A percentile compares a stretch with the other conserved stretches of the same genome.
Conservation (phyloP, 2,888 invertebrate species). For the Xestia sexstrigata region DNA sequence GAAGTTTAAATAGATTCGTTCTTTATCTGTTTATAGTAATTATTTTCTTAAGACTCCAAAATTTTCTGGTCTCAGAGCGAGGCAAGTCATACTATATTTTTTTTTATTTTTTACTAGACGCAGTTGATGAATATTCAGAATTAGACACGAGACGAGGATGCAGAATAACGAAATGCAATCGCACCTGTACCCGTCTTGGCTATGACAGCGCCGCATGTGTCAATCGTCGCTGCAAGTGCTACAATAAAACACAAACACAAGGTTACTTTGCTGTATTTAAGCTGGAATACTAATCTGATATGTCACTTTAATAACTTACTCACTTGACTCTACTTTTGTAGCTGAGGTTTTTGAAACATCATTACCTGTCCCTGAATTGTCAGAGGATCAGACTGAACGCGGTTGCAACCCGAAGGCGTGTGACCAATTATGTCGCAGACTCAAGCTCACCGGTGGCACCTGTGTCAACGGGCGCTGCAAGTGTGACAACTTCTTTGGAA, state of each 20-base stretch:
- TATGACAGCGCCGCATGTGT: constrained; percentile 36
- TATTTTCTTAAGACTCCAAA: not conserved
- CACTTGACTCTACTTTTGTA: no score
- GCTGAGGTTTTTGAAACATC: not conserved
- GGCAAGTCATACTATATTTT: not conserved
- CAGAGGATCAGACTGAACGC: not conserved
- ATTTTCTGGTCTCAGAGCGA: not conserved
- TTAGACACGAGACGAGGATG: not conserved
- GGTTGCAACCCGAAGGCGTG: constrained; percentile 25
- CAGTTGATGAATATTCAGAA: constrained; percentile 1
- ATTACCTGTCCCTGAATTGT: not conserved
- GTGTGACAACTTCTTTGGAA: constrained; percentile 24
- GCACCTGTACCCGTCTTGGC: not conserved
- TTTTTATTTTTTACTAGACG: not conserved
- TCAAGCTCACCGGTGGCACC: constrained; percentile 14
- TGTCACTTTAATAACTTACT: no score
- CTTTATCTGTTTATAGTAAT: no score
- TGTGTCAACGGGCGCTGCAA: constrained; percentile 32
- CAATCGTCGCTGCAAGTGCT: constrained; percentile 23
- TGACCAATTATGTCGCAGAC: constrained; percentile 17
- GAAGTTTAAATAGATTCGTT: no score
- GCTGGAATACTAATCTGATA: no score
- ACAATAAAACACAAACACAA: not conserved
- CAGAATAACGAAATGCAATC: not conserved
- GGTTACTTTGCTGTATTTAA: no score